Percentiles rank a stretch among this genome's conserved stretches.
Evolutionary conservation across 2,797 vertebrate species (phyloP).

Genomic region (Leptodactylus fallax): DNA sequence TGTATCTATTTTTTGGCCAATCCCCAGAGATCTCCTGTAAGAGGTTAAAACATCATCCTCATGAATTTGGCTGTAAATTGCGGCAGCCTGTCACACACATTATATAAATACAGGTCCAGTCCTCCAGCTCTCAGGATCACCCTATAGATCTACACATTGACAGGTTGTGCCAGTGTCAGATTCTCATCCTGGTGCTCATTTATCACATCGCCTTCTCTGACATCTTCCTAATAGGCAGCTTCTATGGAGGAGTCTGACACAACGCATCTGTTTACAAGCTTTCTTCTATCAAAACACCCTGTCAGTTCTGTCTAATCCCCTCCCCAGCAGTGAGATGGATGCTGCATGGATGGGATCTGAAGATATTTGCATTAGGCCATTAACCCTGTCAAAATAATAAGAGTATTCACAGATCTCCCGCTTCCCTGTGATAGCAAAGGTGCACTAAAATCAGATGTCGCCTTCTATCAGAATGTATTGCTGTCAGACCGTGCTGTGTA

Average conservation of each 20-base stretch:
- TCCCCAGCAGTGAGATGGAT: conserved; percentile 42
- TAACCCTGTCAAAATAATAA: conserved; percentile 46
- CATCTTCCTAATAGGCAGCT: conserved; percentile 45
- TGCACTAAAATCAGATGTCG: conserved; percentile 4
- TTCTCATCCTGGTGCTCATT: conserved; percentile 6
- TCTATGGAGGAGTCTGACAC: conserved; percentile 39
- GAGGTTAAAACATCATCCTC: background rate
- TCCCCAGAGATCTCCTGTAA: too few species aligned
- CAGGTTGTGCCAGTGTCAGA: background rate
- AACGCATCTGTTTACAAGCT: conserved; percentile 37
- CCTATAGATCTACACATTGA: background rate
- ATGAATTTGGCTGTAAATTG: background rate
- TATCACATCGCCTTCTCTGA: conserved; percentile 35
- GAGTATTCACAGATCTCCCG: background rate
- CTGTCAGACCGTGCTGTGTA: background rate
- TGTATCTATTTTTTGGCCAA: too few species aligned
- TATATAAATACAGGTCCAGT: background rate
- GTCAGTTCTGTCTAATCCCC: conserved; percentile 32
- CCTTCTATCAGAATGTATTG: background rate
- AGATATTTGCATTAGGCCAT: conserved; percentile 42
- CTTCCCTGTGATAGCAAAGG: background rate
- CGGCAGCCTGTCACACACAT: too few species aligned
- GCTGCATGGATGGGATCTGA: conserved; percentile 42
- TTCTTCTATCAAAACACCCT: conserved; percentile 17
- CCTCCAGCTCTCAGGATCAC: too few species aligned